Conservation (phyloP, 2,888 invertebrate genomes). For the Protodeltote pygarga region DNA sequence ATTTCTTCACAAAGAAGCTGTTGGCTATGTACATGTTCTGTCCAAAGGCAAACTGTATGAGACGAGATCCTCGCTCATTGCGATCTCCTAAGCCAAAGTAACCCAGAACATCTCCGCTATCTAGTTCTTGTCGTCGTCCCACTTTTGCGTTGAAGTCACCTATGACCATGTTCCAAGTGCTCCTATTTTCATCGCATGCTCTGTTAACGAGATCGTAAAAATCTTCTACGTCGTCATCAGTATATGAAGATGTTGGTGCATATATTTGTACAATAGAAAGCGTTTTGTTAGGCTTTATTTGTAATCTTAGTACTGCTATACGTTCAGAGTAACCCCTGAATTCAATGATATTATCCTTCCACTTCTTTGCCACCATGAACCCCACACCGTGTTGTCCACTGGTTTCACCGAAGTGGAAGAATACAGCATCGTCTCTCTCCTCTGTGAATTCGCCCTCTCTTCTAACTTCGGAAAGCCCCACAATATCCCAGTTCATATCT, state of each 20-base stretch:
- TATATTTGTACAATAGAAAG: background rate
- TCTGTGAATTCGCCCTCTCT: background rate
- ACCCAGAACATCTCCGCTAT: background rate
- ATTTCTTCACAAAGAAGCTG: background rate
- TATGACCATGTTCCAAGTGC: too few relatives aligned
- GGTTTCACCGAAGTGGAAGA: background rate
- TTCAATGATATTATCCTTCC: background rate
- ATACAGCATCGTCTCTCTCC: background rate
- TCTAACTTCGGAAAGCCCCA: slow-evolving; percentile 1
- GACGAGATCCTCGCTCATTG: slow-evolving; percentile 1
- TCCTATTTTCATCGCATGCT: too few relatives aligned
- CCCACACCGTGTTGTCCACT: background rate
- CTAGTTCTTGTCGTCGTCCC: background rate
- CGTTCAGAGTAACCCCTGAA: slow-evolving; percentile 1
- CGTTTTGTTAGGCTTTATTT: background rate
- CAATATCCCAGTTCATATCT: background rate
- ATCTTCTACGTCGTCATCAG: background rate
- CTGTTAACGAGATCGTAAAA: too few relatives aligned
- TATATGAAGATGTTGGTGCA: background rate
- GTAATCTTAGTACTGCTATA: background rate
- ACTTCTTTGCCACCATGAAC: slow-evolving; percentile 1
- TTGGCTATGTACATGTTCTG: background rate
- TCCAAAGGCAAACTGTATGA: background rate
- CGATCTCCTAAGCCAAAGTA: background rate
- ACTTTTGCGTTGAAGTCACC: too few relatives aligned